Evolutionary conservation across 2,888 invertebrate genomes (phyloP).

Genomic region (Chrysodeixis includens): DNA sequence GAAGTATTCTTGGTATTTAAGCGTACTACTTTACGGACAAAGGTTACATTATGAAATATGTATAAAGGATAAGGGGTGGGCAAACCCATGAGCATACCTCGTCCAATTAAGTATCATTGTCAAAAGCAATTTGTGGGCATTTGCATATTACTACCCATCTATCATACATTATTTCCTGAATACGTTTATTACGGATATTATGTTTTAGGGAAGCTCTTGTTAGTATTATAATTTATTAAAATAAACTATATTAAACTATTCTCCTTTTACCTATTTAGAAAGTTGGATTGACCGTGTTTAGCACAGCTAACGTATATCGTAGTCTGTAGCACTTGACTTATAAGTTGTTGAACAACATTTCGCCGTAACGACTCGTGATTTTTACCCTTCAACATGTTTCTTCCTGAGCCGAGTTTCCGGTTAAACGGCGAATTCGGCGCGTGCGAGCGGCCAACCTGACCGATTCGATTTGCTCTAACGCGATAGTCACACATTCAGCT

Average conservation of each 20-base stretch:
- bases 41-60: conserved; percentile 13
- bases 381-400: conserved; percentile 67
- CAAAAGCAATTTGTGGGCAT: conserved; percentile 70
- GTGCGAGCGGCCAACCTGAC: conserved; percentile 78
- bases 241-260: neutral
- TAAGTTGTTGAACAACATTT: conserved; percentile 51
- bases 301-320: neutral
- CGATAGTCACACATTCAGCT: conserved; percentile 87
- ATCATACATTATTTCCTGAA: conserved; percentile 64
- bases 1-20: conserved; percentile 3
- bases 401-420: conserved; percentile 72
- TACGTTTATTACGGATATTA: conserved; percentile 44
- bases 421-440: conserved; percentile 81
- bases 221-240: conserved; percentile 3
- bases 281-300: neutral
- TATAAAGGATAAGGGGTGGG: conserved; percentile 32
- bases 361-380: conserved; percentile 62
- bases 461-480: conserved; percentile 87
- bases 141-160: conserved; percentile 70
- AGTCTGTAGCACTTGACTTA: conserved; percentile 5
- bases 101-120: conserved; percentile 68
- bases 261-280: conserved; percentile 2
- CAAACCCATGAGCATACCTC: conserved; percentile 56
- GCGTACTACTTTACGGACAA: conserved; percentile 1
- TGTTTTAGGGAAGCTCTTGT: conserved; percentile 31